Evolutionary conservation across 2,888 invertebrate species (phyloP).

Genomic region (Opisthograptis luteolata): DNA sequence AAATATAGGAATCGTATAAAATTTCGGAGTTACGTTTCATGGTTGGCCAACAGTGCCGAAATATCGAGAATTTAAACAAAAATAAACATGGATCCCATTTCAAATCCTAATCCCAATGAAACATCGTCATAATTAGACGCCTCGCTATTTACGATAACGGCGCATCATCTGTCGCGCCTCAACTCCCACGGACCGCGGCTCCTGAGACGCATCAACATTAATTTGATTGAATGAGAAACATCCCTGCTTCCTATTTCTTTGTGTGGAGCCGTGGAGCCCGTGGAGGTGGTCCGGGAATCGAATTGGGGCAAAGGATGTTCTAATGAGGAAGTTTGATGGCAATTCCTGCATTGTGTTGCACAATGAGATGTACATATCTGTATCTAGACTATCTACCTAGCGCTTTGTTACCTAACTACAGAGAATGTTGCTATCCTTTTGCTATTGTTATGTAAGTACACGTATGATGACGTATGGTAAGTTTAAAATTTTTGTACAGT

Average conservation of each 20-base stretch:
- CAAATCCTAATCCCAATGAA: not conserved
- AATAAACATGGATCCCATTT: too few relatives aligned
- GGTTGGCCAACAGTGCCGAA: too few relatives aligned
- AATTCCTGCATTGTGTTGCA: not conserved
- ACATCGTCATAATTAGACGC: conserved; percentile 8
- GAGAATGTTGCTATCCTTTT: too few relatives aligned
- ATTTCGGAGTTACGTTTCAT: too few relatives aligned
- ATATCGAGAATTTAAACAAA: too few relatives aligned
- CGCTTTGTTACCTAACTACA: too few relatives aligned
- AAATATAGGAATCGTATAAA: not conserved
- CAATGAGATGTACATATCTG: not conserved
- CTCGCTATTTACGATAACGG: conserved; percentile 41
- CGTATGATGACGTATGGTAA: too few relatives aligned
- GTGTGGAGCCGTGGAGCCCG: not conserved
- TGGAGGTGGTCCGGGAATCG: not conserved
- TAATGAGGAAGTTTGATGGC: conserved; percentile 13
- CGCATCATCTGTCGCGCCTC: conserved; percentile 42
- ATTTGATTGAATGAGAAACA: conserved; percentile 13
- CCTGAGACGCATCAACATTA: conserved; percentile 6
- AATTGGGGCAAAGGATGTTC: conserved; percentile 11
- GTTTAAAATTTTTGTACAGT: too few relatives aligned
- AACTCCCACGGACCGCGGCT: conserved; percentile 26
- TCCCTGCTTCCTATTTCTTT: conserved; percentile 2
- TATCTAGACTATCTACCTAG: too few relatives aligned
- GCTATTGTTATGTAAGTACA: too few relatives aligned